These are phyloP conservation scores for Pelobates fuscus DNA, from an alignment of 2,113 vertebrate genomes.

Conservation along the genomic window DNA sequence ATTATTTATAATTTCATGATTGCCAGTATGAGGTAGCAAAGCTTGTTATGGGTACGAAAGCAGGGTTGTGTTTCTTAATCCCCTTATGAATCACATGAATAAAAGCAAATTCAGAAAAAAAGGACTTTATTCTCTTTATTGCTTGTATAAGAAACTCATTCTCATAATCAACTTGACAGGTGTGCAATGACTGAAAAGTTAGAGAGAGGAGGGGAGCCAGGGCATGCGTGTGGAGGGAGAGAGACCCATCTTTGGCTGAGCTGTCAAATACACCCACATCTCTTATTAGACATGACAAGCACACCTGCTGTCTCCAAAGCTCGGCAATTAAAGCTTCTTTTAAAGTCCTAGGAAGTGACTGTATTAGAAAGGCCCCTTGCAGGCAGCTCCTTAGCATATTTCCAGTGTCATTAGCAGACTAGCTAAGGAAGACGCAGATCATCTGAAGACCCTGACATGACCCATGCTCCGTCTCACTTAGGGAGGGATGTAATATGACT, in stretches of 20 bases:
- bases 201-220: constrained; percentile 52
- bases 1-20: constrained; percentile 35
- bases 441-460: constrained; percentile 64
- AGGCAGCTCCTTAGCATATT: constrained; percentile 65
- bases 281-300: constrained; percentile 82
- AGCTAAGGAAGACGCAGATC: constrained; percentile 59
- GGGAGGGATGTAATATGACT: constrained; percentile 65
- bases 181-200: constrained; percentile 75
- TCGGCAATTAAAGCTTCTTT: constrained; percentile 69
- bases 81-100: constrained; percentile 53
- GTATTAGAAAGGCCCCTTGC: constrained; percentile 57
- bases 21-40: constrained; percentile 2
- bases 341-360: constrained; percentile 66
- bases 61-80: constrained; percentile 55
- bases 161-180: constrained; percentile 91
- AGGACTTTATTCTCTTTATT: constrained; percentile 74
- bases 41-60: constrained; percentile 39
- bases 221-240: constrained; percentile 41
- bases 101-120: constrained; percentile 61
- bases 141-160: constrained; percentile 72
- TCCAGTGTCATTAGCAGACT: constrained; percentile 64
- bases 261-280: constrained; percentile 52
- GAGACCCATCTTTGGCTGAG: constrained; percentile 52
- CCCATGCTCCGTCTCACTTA: constrained; percentile 60
- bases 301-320: constrained; percentile 75